Percentiles rank a stretch among this genome's conserved stretches.
Conservation (phyloP, 2,888 invertebrate species). For the Parnassius mnemosyne region DNA sequence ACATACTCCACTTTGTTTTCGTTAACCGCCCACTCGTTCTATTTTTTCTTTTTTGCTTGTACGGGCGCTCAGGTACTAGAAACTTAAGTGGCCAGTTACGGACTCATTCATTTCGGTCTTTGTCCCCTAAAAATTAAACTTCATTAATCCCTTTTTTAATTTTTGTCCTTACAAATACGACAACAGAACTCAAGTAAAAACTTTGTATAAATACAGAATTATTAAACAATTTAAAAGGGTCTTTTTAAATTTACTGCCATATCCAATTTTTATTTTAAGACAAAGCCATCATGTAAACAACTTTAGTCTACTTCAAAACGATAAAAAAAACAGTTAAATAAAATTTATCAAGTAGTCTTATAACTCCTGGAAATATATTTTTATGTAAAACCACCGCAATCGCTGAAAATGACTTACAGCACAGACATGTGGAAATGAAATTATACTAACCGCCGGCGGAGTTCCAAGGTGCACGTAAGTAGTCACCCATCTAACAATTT, state of each 20-base stretch:
- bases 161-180: too few species aligned
- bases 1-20: slow-evolving; percentile 28
- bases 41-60: slow-evolving; percentile 16
- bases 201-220: too few species aligned
- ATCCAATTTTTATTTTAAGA: too few species aligned
- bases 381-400: neutral
- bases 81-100: slow-evolving; percentile 24
- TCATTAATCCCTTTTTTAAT: too few species aligned
- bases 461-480: slow-evolving; percentile 66
- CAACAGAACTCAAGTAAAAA: too few species aligned
- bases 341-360: too few species aligned
- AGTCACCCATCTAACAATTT: slow-evolving; percentile 64
- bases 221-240: too few species aligned
- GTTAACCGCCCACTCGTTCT: slow-evolving; percentile 24
- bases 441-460: slow-evolving; percentile 47
- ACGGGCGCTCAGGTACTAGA: slow-evolving; percentile 20
- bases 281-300: too few species aligned
- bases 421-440: slow-evolving; percentile 58
- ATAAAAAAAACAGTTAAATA: too few species aligned
- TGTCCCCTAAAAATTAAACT: slow-evolving; percentile 16
- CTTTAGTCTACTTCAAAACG: too few species aligned
- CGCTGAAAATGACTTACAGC: slow-evolving; percentile 13
- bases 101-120: slow-evolving; percentile 23
- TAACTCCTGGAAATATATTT: too few species aligned
- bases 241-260: too few species aligned